A percentile compares a stretch with the other conserved stretches of the same genome.
These are phyloP conservation scores for Meriones unguiculatus DNA, from an alignment of 2,113 vertebrate genomes.

Conservation along the genomic window DNA sequence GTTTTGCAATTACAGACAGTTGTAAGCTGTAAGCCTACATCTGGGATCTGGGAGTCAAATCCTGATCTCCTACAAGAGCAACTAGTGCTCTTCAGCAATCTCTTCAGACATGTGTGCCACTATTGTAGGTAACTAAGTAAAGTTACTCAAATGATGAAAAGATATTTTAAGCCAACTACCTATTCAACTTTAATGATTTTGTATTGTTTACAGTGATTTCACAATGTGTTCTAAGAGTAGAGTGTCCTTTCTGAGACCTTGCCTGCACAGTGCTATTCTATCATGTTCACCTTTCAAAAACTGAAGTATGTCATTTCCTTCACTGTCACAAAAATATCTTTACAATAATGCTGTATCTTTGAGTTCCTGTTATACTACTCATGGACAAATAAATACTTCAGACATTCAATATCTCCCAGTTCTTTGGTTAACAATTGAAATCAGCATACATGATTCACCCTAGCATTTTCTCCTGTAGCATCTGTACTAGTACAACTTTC, in stretches of 20 bases:
- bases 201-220: neutral
- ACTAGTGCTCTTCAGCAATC: neutral
- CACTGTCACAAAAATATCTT: neutral
- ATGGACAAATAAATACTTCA: neutral
- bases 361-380: neutral
- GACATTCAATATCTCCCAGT: neutral
- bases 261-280: neutral
- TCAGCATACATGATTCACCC: neutral
- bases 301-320: neutral
- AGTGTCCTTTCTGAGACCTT: neutral
- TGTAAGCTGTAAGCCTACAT: too few species aligned
- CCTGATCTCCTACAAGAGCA: neutral
- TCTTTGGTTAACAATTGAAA: neutral
- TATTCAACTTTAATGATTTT: conserved; percentile 22
- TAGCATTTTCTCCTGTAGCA: neutral
- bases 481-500: conserved; percentile 11
- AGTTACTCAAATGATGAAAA: neutral
- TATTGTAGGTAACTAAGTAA: neutral
- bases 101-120: too few species aligned
- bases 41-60: neutral
- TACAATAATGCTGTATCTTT: neutral
- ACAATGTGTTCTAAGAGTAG: neutral
- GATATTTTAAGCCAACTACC: neutral
- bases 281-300: neutral
- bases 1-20: neutral